These are phyloP conservation scores for Sphecodes monilicornis DNA, from an alignment of 2,888 invertebrate species.

Conservation along the genomic window DNA sequence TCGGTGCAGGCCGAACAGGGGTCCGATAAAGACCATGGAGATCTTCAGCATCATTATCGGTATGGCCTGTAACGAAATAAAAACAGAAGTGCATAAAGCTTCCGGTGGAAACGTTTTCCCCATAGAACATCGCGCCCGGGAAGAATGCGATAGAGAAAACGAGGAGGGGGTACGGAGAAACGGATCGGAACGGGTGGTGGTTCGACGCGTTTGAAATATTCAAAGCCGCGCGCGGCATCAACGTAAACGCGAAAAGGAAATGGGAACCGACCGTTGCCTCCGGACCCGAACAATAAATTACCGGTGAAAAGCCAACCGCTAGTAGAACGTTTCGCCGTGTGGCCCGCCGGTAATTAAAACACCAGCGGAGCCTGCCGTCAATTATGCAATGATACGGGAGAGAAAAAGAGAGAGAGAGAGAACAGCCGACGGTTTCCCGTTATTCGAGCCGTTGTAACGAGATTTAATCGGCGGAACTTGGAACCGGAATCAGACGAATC, in stretches of 20 bases:
- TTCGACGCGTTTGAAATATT: conserved; percentile 31
- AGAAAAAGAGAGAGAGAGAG: background rate
- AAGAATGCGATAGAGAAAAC: background rate
- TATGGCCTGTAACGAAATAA: conserved; percentile 75
- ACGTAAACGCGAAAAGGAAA: conserved; percentile 20
- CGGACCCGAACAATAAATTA: conserved; percentile 30
- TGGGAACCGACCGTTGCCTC: background rate
- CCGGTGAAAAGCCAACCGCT: conserved; percentile 9
- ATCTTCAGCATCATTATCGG: conserved; percentile 73
- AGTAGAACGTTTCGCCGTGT: conserved; percentile 20
- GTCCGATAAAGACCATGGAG: conserved; percentile 57
- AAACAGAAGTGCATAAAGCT: background rate
- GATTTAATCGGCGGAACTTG: conserved; percentile 17
- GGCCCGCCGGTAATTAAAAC: conserved; percentile 32
- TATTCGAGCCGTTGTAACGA: conserved; percentile 11
- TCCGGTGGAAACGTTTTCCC: background rate
- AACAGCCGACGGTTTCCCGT: background rate
- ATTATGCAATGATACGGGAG: conserved; percentile 32
- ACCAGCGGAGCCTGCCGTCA: conserved; percentile 20
- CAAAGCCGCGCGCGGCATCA: conserved; percentile 16
- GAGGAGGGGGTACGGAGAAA: background rate
- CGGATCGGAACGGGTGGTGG: background rate
- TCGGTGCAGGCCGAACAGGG: conserved; percentile 70
- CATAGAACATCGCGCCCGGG: background rate
- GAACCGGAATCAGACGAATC: background rate